Base-by-base conservation (phyloP, 2,797 vertebrate genomes). In the Sebastes iracundus region DNA sequence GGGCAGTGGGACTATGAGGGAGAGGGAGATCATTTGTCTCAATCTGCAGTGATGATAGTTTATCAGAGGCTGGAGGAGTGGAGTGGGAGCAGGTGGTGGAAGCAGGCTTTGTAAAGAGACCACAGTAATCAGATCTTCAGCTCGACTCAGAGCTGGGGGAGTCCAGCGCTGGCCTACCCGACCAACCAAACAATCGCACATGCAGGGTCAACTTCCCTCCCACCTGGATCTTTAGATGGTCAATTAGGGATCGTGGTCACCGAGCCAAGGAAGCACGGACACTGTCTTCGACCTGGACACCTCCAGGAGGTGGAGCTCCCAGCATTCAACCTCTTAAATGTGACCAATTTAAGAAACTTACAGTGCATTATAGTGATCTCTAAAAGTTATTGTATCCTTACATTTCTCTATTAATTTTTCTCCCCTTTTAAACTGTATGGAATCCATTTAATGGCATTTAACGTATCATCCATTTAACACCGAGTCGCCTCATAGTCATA, bases 31-130 rank as follows among this genome's bases (percentile, higher is more conserved):
- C 91, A 91, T 95, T 93, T 92, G 91, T 94, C 91, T 94, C 90
- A 93, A 92, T 94, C 88, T 89, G 77, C 81, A 70, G 87, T 87
- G 88, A 94, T 95, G 93, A 94, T 92, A 83, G 90, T 94, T 93
- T 94, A 92, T 93, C 87, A 88, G 87, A 87, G 76, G 64, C 83
- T 90, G 88, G 81, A 84, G 77, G 83, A 91, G 88, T 84, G 79
- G 80, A 92, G 90, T 87, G 87, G 89, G 87, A 93, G 90, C 92
- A 91, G 89, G 92, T 92, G 92, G 82, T 90, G 86, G 88, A 90
- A 82, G 72, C 65, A 62, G 78, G 83, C 77, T 88, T 92, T 87
- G 87, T 82, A 84, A 90, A 86, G 88, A 89, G 77, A 88, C 88
- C 79, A 72, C 86, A 90, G 88, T 92, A 93, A 94, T 93, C 93